phyloP scores from a whole-genome alignment of 2,888 invertebrate species.

The Gonocerus acuteangulatus region DNA sequence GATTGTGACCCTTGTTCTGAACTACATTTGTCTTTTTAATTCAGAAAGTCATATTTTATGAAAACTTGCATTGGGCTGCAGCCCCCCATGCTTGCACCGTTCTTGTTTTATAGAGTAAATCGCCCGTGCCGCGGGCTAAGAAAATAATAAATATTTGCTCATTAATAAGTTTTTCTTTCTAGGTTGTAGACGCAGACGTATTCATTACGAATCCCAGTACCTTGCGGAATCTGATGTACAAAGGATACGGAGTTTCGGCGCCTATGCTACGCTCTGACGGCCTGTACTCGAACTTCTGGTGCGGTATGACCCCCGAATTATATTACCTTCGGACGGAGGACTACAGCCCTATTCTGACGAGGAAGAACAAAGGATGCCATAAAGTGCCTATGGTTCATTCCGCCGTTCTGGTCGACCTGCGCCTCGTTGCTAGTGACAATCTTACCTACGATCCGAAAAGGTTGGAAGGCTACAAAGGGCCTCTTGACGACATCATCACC shows the following conservation, averaged over 20 bases:
- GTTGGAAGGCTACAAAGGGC: conserved; percentile 59
- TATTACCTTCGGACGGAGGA: conserved; percentile 77
- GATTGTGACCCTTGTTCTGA: too few species aligned
- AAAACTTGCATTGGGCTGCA: too few species aligned
- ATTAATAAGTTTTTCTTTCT: too few species aligned
- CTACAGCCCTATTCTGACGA: conserved; percentile 69
- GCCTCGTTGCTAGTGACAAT: conserved; percentile 49
- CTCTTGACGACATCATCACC: conserved; percentile 84
- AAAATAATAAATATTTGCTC: too few species aligned
- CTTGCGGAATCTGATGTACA: conserved; percentile 54
- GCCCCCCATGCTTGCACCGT: too few species aligned
- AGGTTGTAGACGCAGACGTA: conserved; percentile 69
- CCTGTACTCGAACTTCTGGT: conserved; percentile 93
- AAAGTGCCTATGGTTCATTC: conserved; percentile 87
- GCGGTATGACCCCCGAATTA: conserved; percentile 77
- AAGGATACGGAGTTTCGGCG: conserved; percentile 60
- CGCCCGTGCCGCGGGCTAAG: too few species aligned
- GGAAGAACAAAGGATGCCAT: conserved; percentile 65
- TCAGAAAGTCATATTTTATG: too few species aligned
- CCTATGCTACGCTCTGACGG: conserved; percentile 83
- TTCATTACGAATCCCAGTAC: conserved; percentile 63
- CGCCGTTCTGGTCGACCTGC: conserved; percentile 71
- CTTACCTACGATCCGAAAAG: conserved; percentile 67
- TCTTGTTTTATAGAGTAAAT: too few species aligned
- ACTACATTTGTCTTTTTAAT: too few species aligned